Conservation (phyloP, 2,888 invertebrate genomes). For the Orthonychiurus folsomi region DNA sequence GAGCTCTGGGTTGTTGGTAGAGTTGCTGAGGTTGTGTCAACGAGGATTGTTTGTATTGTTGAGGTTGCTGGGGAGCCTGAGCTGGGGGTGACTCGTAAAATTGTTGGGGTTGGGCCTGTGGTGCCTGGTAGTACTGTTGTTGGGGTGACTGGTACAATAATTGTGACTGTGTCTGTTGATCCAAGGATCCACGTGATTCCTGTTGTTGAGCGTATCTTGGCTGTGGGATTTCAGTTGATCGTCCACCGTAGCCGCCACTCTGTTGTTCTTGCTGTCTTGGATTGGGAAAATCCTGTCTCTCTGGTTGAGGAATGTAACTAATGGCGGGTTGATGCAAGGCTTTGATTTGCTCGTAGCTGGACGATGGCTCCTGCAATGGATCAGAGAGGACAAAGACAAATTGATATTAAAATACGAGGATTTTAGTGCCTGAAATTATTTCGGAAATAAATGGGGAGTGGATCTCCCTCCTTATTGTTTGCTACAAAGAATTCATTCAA, state of each 20-base stretch:
- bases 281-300: background rate
- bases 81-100: too few species aligned
- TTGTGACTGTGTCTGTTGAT: background rate
- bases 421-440: too few species aligned
- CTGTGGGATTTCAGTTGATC: background rate
- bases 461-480: background rate
- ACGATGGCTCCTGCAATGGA: background rate
- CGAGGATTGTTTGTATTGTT: too few species aligned
- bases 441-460: too few species aligned
- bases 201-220: too few species aligned
- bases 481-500: too few species aligned
- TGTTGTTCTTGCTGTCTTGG: background rate
- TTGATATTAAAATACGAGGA: background rate
- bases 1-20: too few species aligned
- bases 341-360: background rate
- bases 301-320: background rate
- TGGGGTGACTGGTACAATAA: background rate
- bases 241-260: background rate
- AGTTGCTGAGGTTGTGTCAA: background rate
- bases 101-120: background rate
- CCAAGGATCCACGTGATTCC: too few species aligned
- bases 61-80: too few species aligned
- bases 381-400: too few species aligned
- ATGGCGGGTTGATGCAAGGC: too few species aligned
- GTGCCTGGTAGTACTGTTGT: background rate